Percentiles rank a stretch among this genome's conserved stretches.
These are phyloP conservation scores for Apamea monoglypha DNA, from an alignment of 2,888 invertebrate genomes.

Conservation along the genomic window DNA sequence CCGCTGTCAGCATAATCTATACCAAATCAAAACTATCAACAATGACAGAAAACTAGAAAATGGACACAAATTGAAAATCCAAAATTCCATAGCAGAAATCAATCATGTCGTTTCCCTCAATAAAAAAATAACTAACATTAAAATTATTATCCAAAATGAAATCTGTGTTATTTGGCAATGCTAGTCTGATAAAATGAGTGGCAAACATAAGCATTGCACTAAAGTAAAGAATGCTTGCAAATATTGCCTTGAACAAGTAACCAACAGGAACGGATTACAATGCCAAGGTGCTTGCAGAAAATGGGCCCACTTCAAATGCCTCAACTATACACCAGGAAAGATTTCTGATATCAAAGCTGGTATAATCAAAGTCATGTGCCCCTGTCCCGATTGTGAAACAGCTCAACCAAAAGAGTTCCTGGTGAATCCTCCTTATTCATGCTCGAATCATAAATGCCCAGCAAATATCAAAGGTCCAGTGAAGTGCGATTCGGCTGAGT, in stretches of 20 bases:
- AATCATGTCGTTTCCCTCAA: not conserved
- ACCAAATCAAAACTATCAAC: slow-evolving; percentile 13
- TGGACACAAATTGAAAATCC: slow-evolving; percentile 1
- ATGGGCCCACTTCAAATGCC: slow-evolving; percentile 80
- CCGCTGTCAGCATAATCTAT: slow-evolving; percentile 2
- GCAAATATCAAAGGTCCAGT: slow-evolving; percentile 54
- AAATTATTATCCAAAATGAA: slow-evolving; percentile 44
- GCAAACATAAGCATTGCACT: slow-evolving; percentile 28
- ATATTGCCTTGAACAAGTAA: slow-evolving; percentile 74
- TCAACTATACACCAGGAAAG: slow-evolving; percentile 77
- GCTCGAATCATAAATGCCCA: slow-evolving; percentile 68
- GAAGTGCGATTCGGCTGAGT: slow-evolving; percentile 35
- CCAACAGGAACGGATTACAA: slow-evolving; percentile 75
- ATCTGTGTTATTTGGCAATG: not conserved
- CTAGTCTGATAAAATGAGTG: slow-evolving; percentile 36
- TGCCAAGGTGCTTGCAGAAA: slow-evolving; percentile 79
- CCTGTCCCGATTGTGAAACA: slow-evolving; percentile 77
- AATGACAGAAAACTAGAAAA: slow-evolving; percentile 12
- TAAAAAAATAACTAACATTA: slow-evolving; percentile 5
- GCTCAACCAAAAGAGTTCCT: slow-evolving; percentile 56
- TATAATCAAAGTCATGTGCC: slow-evolving; percentile 75
- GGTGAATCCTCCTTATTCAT: slow-evolving; percentile 63
- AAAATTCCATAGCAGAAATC: not conserved
- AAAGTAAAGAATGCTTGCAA: slow-evolving; percentile 79
- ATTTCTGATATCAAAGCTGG: slow-evolving; percentile 78